Evolutionary conservation across 2,888 invertebrate genomes (phyloP).

Genomic region (Ormyrus pomaceus): DNA sequence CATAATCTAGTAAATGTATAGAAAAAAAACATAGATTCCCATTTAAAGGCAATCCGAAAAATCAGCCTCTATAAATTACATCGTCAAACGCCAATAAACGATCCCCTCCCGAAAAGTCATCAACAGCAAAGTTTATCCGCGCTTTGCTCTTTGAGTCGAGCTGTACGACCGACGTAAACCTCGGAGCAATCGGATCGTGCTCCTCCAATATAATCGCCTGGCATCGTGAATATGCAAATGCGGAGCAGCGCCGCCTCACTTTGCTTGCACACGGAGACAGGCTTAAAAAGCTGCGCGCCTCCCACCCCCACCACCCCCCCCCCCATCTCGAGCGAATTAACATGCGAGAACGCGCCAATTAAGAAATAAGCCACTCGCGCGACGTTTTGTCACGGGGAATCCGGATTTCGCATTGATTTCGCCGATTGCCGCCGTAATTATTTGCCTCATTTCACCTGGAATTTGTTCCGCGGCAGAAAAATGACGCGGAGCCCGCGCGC

Average conservation of each 20-base stretch:
- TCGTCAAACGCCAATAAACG: too few relatives aligned
- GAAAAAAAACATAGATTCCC: too few relatives aligned
- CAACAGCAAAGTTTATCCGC: too few relatives aligned
- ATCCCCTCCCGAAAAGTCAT: too few relatives aligned
- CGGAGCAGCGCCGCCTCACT: not conserved
- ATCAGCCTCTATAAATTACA: too few relatives aligned
- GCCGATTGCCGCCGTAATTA: not conserved
- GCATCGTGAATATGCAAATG: constrained; percentile 52
- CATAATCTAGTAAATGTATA: too few relatives aligned
- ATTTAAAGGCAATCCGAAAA: too few relatives aligned
- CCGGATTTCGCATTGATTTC: too few relatives aligned
- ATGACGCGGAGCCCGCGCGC: not conserved
- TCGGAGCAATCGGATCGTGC: not conserved
- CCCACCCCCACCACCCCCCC: not conserved
- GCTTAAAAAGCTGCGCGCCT: constrained; percentile 2
- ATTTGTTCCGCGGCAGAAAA: not conserved
- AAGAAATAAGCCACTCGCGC: constrained; percentile 35
- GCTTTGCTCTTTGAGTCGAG: too few relatives aligned
- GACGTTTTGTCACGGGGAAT: constrained; percentile 4
- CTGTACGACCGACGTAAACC: too few relatives aligned
- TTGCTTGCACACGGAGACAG: constrained; percentile 7
- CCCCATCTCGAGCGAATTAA: constrained; percentile 31
- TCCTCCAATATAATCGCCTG: constrained; percentile 36
- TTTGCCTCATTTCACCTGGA: constrained; percentile 8
- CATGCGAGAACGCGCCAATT: constrained; percentile 44